phyloP scores from a whole-genome alignment of 2,888 invertebrate species.

The Apamea sordens region DNA sequence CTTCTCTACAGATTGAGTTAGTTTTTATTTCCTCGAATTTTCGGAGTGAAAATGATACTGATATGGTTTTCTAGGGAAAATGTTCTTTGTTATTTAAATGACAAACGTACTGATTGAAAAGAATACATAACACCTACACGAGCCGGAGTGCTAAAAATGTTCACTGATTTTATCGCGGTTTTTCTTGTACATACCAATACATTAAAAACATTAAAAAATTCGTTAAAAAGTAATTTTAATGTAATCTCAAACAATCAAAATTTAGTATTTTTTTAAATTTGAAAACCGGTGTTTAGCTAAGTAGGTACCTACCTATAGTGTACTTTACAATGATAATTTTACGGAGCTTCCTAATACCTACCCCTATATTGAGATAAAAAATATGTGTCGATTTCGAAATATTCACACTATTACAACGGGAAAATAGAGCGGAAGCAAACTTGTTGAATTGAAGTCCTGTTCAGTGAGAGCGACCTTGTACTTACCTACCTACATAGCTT shows the following conservation, averaged over 20 bases:
- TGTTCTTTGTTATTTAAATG: not conserved
- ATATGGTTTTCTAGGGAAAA: not conserved
- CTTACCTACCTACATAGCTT: not conserved
- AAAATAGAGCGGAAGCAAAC: not conserved
- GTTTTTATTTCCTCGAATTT: not conserved
- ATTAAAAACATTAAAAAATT: no score
- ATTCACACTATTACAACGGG: not conserved
- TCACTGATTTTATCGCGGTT: no score
- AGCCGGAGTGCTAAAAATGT: not conserved
- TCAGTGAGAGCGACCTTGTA: not conserved
- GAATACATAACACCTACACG: not conserved
- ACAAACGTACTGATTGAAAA: not conserved
- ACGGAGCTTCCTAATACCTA: no score
- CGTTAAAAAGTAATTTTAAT: no score
- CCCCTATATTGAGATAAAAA: no score
- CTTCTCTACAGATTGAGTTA: not conserved
- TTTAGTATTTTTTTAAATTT: no score
- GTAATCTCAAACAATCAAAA: no score
- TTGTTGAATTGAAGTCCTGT: conserved; percentile 24
- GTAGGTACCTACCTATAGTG: no score
- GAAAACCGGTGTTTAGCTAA: no score
- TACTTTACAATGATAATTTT: no score
- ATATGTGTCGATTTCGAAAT: not conserved
- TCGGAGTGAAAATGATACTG: not conserved
- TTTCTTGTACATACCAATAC: no score